phyloP scores from a whole-genome alignment of 2,888 invertebrate genomes.

The Sarcophaga rosellei region DNA sequence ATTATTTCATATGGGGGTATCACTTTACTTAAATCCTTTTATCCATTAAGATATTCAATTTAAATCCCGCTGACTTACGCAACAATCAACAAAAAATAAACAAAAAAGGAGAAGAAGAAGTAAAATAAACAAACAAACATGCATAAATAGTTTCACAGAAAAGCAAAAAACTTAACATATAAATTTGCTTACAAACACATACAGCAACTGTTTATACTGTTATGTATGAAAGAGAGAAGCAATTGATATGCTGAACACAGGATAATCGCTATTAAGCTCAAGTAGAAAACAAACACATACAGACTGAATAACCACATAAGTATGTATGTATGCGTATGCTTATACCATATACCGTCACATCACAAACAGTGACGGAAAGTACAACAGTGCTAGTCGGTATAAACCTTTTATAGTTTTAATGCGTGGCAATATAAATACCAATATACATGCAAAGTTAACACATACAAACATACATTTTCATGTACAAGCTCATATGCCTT shows the following conservation, averaged over 20 bases:
- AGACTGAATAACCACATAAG: not conserved
- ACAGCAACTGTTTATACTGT: not conserved
- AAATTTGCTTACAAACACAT: slow-evolving; percentile 3
- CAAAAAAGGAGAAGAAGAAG: not conserved
- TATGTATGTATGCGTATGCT: not conserved
- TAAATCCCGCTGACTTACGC: slow-evolving; percentile 64
- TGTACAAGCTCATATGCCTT: too few species aligned
- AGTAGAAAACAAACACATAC: slow-evolving; percentile 46
- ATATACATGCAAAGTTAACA: not conserved
- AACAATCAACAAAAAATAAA: slow-evolving; percentile 28
- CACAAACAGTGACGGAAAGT: slow-evolving; percentile 37
- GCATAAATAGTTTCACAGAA: slow-evolving; percentile 58
- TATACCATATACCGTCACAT: not conserved
- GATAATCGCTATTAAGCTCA: slow-evolving; percentile 67
- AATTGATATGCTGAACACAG: slow-evolving; percentile 68
- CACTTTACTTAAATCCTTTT: slow-evolving; percentile 62
- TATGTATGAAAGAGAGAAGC: slow-evolving; percentile 50
- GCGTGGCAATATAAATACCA: slow-evolving; percentile 52
- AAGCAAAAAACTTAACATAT: slow-evolving; percentile 35
- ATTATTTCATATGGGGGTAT: slow-evolving; percentile 37
- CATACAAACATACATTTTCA: not conserved
- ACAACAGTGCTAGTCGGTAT: slow-evolving; percentile 9
- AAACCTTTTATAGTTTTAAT: slow-evolving; percentile 59
- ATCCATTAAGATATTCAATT: slow-evolving; percentile 60
- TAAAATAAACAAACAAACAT: slow-evolving; percentile 50